Evolutionary conservation across 1,140 invertebrate species (phyloP).

Genomic region (Chironomus striatipennis): DNA sequence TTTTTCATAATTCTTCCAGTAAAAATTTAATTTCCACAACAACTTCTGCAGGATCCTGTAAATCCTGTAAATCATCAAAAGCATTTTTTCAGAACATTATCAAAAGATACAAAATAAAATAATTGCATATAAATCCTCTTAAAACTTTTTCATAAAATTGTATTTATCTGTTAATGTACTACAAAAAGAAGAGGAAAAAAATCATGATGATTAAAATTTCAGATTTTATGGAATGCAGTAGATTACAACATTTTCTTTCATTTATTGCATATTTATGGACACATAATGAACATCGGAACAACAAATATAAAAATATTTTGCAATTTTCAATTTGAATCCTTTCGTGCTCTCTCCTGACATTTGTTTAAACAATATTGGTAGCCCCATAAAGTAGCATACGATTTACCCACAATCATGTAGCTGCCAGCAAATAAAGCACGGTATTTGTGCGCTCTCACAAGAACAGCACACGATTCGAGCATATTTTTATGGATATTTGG

Average conservation of each 20-base stretch:
- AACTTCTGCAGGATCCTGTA: no score
- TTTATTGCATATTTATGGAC: background rate
- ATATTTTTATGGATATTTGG: slow-evolving; percentile 28
- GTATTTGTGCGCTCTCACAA: background rate
- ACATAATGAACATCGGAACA: no score
- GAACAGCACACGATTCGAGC: background rate
- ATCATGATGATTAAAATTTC: background rate
- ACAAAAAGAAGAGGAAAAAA: background rate
- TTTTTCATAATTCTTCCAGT: no score
- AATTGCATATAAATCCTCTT: no score
- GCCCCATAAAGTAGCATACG: background rate
- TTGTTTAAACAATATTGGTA: slow-evolving; percentile 22
- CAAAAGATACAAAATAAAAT: no score
- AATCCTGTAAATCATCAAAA: no score
- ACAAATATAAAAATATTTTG: background rate
- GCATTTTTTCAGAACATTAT: no score
- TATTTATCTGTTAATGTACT: no score
- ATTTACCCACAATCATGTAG: background rate
- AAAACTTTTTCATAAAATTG: no score
- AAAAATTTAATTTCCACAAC: no score
- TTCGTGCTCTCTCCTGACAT: background rate
- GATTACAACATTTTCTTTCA: background rate
- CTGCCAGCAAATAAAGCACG: background rate
- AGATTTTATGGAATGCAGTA: slow-evolving; percentile 1
- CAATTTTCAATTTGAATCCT: background rate